Percentiles rank a stretch among this genome's conserved stretches.
These are phyloP conservation scores for Noturus placidus DNA, from an alignment of 2,113 vertebrate genomes.

Conservation along the genomic window DNA sequence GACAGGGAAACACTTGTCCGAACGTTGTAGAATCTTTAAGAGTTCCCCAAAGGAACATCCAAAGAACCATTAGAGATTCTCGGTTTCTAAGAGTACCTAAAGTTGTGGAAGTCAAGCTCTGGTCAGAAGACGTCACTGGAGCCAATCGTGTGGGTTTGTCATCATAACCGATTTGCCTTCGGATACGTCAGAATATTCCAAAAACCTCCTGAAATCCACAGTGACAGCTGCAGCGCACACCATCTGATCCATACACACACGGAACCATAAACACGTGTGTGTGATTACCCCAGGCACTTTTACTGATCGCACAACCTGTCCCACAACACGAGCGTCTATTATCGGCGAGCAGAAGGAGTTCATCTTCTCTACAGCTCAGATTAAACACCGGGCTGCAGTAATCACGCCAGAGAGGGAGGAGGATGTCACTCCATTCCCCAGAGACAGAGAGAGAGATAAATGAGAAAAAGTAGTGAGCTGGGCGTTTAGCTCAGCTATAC, in stretches of 20 bases:
- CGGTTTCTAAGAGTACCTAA: background rate
- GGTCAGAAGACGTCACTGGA: background rate
- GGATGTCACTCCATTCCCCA: slow-evolving; percentile 20
- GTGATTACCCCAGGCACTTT: background rate
- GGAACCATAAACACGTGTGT: background rate
- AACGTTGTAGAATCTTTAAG: background rate
- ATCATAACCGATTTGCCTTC: background rate
- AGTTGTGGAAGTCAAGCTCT: background rate
- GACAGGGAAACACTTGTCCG: background rate
- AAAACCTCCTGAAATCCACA: background rate
- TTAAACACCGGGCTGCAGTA: slow-evolving; percentile 6
- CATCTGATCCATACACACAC: background rate
- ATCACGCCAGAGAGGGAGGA: slow-evolving; percentile 10
- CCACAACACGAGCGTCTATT: background rate
- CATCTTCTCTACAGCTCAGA: slow-evolving; percentile 21
- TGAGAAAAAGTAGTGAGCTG: background rate
- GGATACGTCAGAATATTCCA: background rate
- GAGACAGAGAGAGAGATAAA: slow-evolving; percentile 5
- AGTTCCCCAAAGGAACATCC: background rate
- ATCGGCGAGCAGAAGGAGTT: slow-evolving; percentile 11
- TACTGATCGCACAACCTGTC: background rate
- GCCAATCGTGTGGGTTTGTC: background rate
- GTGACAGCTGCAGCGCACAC: background rate
- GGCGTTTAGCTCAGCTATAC: background rate
- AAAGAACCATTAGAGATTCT: background rate